These are phyloP conservation scores for Necrosyrtes monachus DNA, from an alignment of 2,797 vertebrate genomes.

Conservation along the genomic window DNA sequence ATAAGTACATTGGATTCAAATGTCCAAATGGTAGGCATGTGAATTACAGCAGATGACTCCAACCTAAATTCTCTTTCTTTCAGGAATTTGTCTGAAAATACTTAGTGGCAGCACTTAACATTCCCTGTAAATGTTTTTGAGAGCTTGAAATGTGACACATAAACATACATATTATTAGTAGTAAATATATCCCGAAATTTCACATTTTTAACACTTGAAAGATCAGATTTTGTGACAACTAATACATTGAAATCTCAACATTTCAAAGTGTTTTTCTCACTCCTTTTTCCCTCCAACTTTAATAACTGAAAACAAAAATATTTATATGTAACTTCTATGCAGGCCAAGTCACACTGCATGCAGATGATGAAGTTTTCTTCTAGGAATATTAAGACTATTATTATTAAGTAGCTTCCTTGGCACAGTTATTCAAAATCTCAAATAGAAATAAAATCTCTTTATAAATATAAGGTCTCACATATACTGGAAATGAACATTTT, in stretches of 20 bases:
- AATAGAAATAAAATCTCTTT: not conserved
- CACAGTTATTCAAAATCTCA: not conserved
- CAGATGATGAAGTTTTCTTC: constrained; percentile 16
- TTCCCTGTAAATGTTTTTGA: not conserved
- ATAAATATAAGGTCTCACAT: not conserved
- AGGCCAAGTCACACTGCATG: not conserved
- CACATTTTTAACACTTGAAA: not conserved
- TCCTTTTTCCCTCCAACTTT: not conserved
- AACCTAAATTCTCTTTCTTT: not conserved
- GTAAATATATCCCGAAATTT: not conserved
- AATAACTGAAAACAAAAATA: not conserved
- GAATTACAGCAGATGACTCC: not conserved
- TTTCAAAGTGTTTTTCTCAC: not conserved
- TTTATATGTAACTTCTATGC: not conserved
- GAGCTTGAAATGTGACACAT: not conserved
- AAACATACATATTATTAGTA: constrained; percentile 3
- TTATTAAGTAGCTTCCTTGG: constrained; percentile 2
- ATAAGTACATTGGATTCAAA: not conserved
- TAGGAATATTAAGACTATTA: constrained; percentile 8
- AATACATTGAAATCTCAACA: not conserved
- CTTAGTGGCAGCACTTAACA: not conserved
- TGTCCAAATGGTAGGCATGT: not conserved
- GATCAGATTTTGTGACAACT: not conserved
- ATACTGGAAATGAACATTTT: not conserved
- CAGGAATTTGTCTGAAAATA: not conserved